These are phyloP conservation scores for Liodrosophila aerea DNA, from an alignment of 2,888 invertebrate species.

Conservation along the genomic window DNA sequence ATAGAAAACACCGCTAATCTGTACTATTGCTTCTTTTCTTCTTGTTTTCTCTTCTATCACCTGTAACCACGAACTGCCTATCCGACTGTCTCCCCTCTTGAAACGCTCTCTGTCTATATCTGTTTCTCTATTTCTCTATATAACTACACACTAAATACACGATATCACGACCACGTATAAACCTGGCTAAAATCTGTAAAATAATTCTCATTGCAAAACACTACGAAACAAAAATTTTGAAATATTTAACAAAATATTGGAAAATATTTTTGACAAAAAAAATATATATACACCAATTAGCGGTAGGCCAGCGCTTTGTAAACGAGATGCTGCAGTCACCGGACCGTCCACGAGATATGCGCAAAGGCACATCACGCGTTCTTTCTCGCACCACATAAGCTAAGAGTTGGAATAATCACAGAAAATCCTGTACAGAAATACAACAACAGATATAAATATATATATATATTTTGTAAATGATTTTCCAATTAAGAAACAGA, in stretches of 20 bases:
- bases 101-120: conserved; percentile 38
- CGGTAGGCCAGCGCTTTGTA: conserved; percentile 83
- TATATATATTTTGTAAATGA: conserved; percentile 68
- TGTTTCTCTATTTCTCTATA: conserved; percentile 14
- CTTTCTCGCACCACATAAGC: conserved; percentile 73
- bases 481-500: conserved; percentile 48
- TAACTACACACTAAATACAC: conserved; percentile 37
- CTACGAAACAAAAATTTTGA: conserved; percentile 48
- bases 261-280: conserved; percentile 1
- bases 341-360: conserved; percentile 82
- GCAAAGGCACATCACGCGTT: conserved; percentile 72
- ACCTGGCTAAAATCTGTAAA: conserved; percentile 50
- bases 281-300: conserved; percentile 52
- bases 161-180: conserved; percentile 24
- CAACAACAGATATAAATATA: conserved; percentile 32
- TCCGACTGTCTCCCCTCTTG: conserved; percentile 60
- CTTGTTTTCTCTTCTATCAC: conserved; percentile 73
- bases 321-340: conserved; percentile 82
- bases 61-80: conserved; percentile 61
- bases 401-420: conserved; percentile 64
- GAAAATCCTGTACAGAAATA: conserved; percentile 22
- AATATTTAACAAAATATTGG: conserved; percentile 22
- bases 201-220: conserved; percentile 32
- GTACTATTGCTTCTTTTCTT: conserved; percentile 75
- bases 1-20: conserved; percentile 74